These are phyloP conservation scores for Marmota flaviventris DNA, from an alignment of 2,113 vertebrate genomes.

Conservation along the genomic window DNA sequence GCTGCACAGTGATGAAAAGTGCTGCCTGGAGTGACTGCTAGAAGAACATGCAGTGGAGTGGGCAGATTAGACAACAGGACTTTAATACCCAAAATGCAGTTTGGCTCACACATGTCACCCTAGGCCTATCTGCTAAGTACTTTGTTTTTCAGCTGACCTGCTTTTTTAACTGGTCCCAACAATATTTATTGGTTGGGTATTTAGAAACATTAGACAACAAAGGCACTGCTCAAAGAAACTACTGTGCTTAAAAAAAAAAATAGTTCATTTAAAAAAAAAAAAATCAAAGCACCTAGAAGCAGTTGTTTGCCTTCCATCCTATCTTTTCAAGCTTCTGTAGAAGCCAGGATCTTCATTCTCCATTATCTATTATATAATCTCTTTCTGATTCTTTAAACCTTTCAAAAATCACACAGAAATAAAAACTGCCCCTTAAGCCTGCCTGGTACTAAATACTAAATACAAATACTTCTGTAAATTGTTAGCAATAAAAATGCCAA, in stretches of 20 bases:
- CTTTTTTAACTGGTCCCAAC: background rate
- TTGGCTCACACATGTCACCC: background rate
- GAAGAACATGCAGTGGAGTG: background rate
- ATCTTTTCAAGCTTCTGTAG: background rate
- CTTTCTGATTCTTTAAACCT: conserved; percentile 60
- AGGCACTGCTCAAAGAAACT: background rate
- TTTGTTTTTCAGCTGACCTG: conserved; percentile 50
- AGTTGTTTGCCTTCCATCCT: background rate
- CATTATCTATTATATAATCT: conserved; percentile 47
- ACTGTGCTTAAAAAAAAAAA: background rate
- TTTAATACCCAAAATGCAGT: background rate
- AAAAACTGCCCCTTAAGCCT: conserved; percentile 73
- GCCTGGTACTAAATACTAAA: conserved; percentile 80
- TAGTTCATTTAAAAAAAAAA: conserved; percentile 25
- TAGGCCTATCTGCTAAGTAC: background rate
- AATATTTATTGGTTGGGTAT: background rate
- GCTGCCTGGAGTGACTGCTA: background rate
- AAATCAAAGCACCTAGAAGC: background rate
- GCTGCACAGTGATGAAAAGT: conserved; percentile 66
- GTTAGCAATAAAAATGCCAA: conserved; percentile 84
- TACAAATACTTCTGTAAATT: conserved; percentile 71
- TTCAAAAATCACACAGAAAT: conserved; percentile 74
- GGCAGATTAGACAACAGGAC: conserved; percentile 32
- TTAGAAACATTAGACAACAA: conserved; percentile 25
- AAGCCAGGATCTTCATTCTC: background rate